Conservation (phyloP, 2,113 vertebrate species). For the Bubo bubo region DNA sequence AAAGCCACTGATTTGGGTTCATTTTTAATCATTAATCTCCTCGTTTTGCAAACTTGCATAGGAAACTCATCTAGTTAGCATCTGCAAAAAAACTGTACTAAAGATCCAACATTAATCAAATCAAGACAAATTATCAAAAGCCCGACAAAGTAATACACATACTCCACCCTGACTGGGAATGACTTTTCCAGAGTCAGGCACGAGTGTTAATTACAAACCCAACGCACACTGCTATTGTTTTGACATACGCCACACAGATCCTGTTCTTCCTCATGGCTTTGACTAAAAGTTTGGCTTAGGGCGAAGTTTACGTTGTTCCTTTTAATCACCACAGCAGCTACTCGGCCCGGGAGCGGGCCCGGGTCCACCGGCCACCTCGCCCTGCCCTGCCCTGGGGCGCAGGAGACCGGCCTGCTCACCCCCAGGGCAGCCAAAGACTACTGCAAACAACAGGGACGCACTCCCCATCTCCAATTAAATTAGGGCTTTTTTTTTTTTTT, state of each 20-base stretch:
- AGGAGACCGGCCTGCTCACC: no score
- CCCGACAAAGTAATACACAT: background rate
- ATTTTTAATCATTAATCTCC: background rate
- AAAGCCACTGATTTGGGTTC: background rate
- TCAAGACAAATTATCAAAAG: background rate
- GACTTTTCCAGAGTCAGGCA: slow-evolving; percentile 14
- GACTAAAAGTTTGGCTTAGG: slow-evolving; percentile 6
- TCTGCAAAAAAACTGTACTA: background rate
- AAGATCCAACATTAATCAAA: background rate
- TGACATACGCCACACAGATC: background rate
- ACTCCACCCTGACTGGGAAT: background rate
- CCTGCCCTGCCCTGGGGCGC: background rate
- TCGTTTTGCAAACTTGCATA: background rate
- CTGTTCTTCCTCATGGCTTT: background rate
- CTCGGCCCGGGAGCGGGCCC: background rate
- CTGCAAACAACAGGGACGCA: background rate
- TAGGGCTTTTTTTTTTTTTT: no score
- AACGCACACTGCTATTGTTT: background rate
- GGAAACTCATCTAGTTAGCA: background rate
- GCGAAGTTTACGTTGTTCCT: background rate
- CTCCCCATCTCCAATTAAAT: background rate
- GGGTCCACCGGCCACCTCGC: no score
- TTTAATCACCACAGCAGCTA: background rate
- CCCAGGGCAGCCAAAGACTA: background rate
- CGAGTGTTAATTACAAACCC: background rate